Evolutionary conservation across 2,113 vertebrate genomes (phyloP).

Genomic region (Pseudorasbora parva): DNA sequence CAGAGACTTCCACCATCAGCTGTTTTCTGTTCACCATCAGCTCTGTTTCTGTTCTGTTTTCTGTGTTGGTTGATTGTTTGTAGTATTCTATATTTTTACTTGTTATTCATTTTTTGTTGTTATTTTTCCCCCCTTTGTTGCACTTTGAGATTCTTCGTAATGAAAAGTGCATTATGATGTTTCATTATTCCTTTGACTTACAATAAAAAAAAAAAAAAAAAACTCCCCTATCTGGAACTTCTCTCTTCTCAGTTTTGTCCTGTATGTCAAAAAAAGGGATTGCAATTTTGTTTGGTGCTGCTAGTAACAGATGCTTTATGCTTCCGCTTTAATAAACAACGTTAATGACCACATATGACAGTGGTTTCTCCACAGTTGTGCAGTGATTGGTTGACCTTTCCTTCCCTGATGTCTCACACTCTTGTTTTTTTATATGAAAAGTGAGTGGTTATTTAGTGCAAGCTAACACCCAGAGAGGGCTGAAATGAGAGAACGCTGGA

Average conservation of each 20-base stretch:
- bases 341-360: constrained; percentile 14
- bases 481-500: constrained; percentile 4
- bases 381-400: constrained; percentile 37
- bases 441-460: constrained; percentile 25
- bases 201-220: not conserved
- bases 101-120: too few species aligned
- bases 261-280: not conserved
- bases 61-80: too few species aligned
- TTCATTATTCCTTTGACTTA: not conserved
- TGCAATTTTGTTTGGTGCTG: not conserved
- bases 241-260: not conserved
- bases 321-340: not conserved
- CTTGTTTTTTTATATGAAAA: constrained; percentile 30
- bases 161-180: too few species aligned
- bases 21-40: too few species aligned
- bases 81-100: too few species aligned
- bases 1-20: too few species aligned
- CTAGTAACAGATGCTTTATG: not conserved
- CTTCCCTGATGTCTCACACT: constrained; percentile 1
- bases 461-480: constrained; percentile 18
- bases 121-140: too few species aligned
- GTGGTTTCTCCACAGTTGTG: not conserved
- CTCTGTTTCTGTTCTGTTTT: too few species aligned
- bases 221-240: not conserved
- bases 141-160: too few species aligned